Evolutionary conservation across 2,888 invertebrate genomes (phyloP).

Genomic region (Anoplius nigerrimus): DNA sequence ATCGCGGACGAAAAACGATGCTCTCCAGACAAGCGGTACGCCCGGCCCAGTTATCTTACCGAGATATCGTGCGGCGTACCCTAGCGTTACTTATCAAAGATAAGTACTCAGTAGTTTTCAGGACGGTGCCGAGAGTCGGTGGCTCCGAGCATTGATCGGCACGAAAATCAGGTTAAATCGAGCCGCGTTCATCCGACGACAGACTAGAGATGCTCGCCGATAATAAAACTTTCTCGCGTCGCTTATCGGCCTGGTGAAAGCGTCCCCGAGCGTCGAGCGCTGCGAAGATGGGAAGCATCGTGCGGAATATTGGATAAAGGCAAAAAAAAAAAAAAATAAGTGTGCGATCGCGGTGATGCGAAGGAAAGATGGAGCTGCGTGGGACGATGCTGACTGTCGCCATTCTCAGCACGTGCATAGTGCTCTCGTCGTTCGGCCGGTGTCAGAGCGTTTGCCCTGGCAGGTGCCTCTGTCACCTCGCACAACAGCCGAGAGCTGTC

Average conservation of each 20-base stretch:
- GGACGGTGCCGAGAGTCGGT: conserved; percentile 42
- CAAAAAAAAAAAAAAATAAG: too few species aligned
- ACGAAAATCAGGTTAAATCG: neutral
- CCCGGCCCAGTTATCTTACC: conserved; percentile 55
- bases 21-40: conserved; percentile 26
- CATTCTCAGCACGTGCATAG: neutral
- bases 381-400: neutral
- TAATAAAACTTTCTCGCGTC: too few species aligned
- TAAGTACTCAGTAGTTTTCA: conserved; percentile 66
- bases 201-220: too few species aligned
- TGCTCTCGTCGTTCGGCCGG: neutral
- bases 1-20: conserved; percentile 20
- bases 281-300: too few species aligned
- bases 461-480: conserved; percentile 62
- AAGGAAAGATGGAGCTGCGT: conserved; percentile 9
- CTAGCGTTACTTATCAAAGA: conserved; percentile 66
- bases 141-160: conserved; percentile 32
- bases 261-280: too few species aligned
- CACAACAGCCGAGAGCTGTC: conserved; percentile 55
- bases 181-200: too few species aligned
- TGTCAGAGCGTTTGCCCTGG: conserved; percentile 55
- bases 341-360: conserved; percentile 2
- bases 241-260: too few species aligned
- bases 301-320: too few species aligned
- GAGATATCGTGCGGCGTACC: conserved; percentile 52